Percentiles rank a stretch among this genome's conserved stretches.
These are phyloP conservation scores for Rhinichthys osculus DNA, from an alignment of 2,797 vertebrate species.

Conservation along the genomic window DNA sequence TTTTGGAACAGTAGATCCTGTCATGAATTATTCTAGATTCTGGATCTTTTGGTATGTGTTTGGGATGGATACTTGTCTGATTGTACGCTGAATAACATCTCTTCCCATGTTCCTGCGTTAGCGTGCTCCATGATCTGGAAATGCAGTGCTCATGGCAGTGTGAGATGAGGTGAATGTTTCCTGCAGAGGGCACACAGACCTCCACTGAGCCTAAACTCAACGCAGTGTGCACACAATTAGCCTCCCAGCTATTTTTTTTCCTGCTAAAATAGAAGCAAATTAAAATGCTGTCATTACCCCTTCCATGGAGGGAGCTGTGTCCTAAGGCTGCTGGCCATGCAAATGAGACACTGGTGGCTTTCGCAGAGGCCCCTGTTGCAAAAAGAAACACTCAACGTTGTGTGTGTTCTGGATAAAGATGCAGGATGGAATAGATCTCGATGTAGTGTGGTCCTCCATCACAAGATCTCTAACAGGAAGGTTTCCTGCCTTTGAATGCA, in stretches of 20 bases:
- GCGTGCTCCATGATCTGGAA: conserved; percentile 4
- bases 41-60: background rate
- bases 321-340: conserved; percentile 53
- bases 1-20: background rate
- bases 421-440: background rate
- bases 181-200: conserved; percentile 53
- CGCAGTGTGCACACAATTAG: conserved; percentile 48
- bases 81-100: background rate
- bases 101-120: conserved; percentile 3
- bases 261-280: conserved; percentile 57
- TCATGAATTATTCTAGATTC: background rate
- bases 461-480: background rate
- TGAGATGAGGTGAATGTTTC: conserved; percentile 42
- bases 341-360: conserved; percentile 54
- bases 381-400: background rate
- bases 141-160: conserved; percentile 23
- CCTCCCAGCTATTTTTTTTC: conserved; percentile 54
- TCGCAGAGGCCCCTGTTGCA: conserved; percentile 5
- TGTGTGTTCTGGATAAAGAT: conserved; percentile 7
- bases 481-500: background rate
- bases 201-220: conserved; percentile 45
- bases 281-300: conserved; percentile 59
- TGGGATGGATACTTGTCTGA: background rate
- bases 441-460: background rate
- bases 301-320: conserved; percentile 50